Evolutionary conservation across 2,797 vertebrate genomes (phyloP).

Genomic region (Macroramphosus scolopax): DNA sequence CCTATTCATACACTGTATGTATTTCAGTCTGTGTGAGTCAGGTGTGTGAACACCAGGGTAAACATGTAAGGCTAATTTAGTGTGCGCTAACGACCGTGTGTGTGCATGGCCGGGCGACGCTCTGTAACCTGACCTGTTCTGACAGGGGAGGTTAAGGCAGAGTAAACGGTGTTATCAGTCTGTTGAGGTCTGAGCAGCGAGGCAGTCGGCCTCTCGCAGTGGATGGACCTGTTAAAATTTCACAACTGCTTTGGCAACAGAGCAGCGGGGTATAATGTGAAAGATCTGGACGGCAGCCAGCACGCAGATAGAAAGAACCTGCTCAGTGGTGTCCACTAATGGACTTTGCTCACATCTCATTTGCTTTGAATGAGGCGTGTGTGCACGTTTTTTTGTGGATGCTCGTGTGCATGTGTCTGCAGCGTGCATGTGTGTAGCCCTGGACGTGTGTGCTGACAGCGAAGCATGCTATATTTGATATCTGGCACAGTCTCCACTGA

Average conservation of each 20-base stretch:
- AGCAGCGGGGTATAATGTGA: conserved; percentile 45
- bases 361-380: conserved; percentile 20
- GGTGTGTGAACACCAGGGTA: conserved; percentile 12
- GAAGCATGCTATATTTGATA: conserved; percentile 13
- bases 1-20: conserved; percentile 2
- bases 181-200: conserved; percentile 51
- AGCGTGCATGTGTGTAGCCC: background rate
- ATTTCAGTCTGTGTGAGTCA: background rate
- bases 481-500: conserved; percentile 27
- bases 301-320: conserved; percentile 9
- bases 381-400: conserved; percentile 6
- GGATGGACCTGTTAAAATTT: conserved; percentile 79
- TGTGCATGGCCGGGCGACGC: no score
- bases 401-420: conserved; percentile 3
- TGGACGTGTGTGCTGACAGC: background rate
- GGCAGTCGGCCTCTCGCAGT: conserved; percentile 60
- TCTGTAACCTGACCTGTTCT: conserved; percentile 78
- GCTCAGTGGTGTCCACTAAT: conserved; percentile 16
- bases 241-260: conserved; percentile 55
- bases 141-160: conserved; percentile 61
- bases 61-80: conserved; percentile 25
- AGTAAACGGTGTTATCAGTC: conserved; percentile 78
- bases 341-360: conserved; percentile 45
- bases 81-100: conserved; percentile 11
- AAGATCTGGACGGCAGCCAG: conserved; percentile 55